These are phyloP conservation scores for Corythoichthys haematopterus DNA, from an alignment of 2,113 vertebrate genomes.

Conservation along the genomic window DNA sequence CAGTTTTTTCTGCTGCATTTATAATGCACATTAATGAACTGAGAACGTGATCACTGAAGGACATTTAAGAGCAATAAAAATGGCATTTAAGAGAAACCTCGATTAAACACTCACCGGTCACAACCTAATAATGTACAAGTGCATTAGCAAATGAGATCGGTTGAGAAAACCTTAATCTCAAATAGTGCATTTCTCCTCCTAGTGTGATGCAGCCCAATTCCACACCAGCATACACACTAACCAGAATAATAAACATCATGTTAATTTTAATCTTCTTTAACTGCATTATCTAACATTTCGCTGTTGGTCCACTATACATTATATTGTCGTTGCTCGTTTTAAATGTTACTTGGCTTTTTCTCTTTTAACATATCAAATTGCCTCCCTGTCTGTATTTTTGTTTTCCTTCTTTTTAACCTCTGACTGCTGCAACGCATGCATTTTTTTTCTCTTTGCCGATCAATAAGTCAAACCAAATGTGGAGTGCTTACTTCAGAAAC, in stretches of 20 bases:
- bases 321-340: background rate
- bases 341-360: background rate
- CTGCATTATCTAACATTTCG: background rate
- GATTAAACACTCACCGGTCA: background rate
- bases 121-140: background rate
- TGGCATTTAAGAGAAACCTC: constrained; percentile 21
- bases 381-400: constrained; percentile 9
- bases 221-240: background rate
- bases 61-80: constrained; percentile 9
- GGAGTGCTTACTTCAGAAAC: constrained; percentile 41
- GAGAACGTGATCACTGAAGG: constrained; percentile 23
- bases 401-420: constrained; percentile 30
- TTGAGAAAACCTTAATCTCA: background rate
- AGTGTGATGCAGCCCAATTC: background rate
- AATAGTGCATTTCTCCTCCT: background rate
- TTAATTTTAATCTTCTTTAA: background rate
- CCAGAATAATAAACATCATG: background rate
- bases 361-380: background rate
- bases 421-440: constrained; percentile 15
- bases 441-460: constrained; percentile 31
- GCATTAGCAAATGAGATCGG: background rate
- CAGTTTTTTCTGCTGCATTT: constrained; percentile 11
- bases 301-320: background rate
- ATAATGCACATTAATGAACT: constrained; percentile 23
- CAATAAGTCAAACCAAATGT: constrained; percentile 46